A percentile compares a stretch with the other conserved stretches of the same genome.
Evolutionary conservation across 2,113 vertebrate genomes (phyloP).

Genomic region (Megatriorchis doriae): DNA sequence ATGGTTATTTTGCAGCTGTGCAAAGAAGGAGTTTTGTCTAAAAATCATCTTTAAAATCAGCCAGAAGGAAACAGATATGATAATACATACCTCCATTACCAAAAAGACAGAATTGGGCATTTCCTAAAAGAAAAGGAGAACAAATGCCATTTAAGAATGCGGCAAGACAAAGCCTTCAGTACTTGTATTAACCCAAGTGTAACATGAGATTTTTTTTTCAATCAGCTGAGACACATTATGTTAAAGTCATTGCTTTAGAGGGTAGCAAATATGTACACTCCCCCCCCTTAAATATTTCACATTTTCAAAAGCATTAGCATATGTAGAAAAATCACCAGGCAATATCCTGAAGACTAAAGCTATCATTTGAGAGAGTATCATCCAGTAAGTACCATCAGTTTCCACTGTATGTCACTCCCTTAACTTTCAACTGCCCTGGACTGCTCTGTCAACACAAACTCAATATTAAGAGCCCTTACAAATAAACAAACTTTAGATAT

Average conservation of each 20-base stretch:
- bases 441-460: background rate
- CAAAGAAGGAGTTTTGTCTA: background rate
- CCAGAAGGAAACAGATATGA: background rate
- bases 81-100: conserved; percentile 91
- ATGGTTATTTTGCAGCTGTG: background rate
- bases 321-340: background rate
- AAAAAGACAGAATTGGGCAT: conserved; percentile 92
- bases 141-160: background rate
- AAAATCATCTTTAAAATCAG: conserved; percentile 15
- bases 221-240: background rate
- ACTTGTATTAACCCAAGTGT: background rate
- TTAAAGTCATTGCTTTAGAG: background rate
- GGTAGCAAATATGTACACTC: background rate
- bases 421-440: background rate
- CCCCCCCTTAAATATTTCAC: background rate
- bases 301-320: background rate
- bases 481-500: background rate
- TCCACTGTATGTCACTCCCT: background rate
- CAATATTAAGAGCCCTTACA: background rate
- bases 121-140: conserved; percentile 83
- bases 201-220: background rate
- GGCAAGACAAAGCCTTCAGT: background rate
- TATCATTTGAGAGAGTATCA: background rate
- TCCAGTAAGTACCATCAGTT: background rate
- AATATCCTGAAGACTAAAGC: background rate